Base-by-base conservation (phyloP, 2,797 vertebrate species). In the Coregonus ussuriensis region DNA sequence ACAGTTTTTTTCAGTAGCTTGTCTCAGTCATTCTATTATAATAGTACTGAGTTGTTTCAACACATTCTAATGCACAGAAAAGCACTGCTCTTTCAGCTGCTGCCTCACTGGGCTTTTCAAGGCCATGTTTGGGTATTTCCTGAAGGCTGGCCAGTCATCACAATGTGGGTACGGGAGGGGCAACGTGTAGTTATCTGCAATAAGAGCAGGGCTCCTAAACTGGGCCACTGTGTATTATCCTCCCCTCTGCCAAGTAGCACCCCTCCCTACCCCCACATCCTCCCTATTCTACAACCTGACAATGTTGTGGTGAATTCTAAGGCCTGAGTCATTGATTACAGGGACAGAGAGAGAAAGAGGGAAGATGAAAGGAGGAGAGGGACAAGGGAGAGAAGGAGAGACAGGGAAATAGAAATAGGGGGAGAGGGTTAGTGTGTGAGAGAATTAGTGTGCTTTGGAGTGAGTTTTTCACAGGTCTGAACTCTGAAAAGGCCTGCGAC, bases 401-500 rank as follows among this genome's bases (percentile, higher is more conserved):
- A 71, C 33, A 35, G 67, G 11, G 2, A 37, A n/a, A 70, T 76
- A 54, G 41, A 47, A 47, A 47, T 9, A 47, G 41, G 41, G 2
- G 9, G 41, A 47, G 18, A 75, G 66, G 41, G 71, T 86, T 81
- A 77, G 31, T 52, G 68, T 16, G 80, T 87, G 67, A 21, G 37
- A 72, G 71, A 54, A 72, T 72, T 15, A 13, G 47, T 72, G 47
- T 51, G 21, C 11, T 77, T 81, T 75, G 74, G 79, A 77, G 54
- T 35, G 14, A 33, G 11, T 35, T 16, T 77, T 78, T 79, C 75
- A 65, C 63, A 18, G 51, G 80, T 79, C 83, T 88, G 86, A 89
- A 84, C 84, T 86, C 77, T 88, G 81, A 87, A 85, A 91, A 91
- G 86, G 87, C 80, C 88, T 85, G 84, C 83, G 88, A 89, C 89